Conservation (phyloP, 92 coral and sea anemone species). For the Metridium senile region DNA sequence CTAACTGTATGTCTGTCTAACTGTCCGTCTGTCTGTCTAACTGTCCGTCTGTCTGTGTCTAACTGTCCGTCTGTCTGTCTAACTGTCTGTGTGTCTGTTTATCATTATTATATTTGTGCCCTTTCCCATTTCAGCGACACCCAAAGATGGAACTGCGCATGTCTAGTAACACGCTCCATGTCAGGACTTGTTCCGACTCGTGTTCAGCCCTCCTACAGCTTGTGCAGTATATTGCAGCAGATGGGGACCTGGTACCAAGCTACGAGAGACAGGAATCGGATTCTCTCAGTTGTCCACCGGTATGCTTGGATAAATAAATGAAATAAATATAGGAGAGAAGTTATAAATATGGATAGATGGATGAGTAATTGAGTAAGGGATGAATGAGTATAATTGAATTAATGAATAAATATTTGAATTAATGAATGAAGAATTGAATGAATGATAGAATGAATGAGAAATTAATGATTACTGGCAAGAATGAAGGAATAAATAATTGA, state of each 20-base stretch:
- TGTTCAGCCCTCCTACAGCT: conserved; percentile 93
- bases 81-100: neutral
- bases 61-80: neutral
- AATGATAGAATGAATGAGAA: conserved; percentile 2
- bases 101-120: neutral
- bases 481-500: neutral
- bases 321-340: neutral
- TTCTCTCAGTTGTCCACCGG: conserved; percentile 51
- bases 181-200: conserved; percentile 97
- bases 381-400: no score
- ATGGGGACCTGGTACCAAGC: conserved; percentile 93
- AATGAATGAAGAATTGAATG: neutral
- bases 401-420: neutral
- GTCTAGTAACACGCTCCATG: conserved; percentile 85
- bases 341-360: no score
- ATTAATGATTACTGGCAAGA: neutral
- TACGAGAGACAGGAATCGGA: conserved; percentile 73
- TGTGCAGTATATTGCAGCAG: conserved; percentile 90
- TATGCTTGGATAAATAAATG: conserved; percentile 12
- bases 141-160: conserved; percentile 91
- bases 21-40: no score
- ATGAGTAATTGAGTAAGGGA: no score
- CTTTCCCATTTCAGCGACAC: conserved; percentile 50
- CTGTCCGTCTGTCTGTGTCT: no score
- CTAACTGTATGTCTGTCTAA: no score